Evolutionary conservation across 2,797 vertebrate species (phyloP).

Genomic region (Spheniscus humboldti): DNA sequence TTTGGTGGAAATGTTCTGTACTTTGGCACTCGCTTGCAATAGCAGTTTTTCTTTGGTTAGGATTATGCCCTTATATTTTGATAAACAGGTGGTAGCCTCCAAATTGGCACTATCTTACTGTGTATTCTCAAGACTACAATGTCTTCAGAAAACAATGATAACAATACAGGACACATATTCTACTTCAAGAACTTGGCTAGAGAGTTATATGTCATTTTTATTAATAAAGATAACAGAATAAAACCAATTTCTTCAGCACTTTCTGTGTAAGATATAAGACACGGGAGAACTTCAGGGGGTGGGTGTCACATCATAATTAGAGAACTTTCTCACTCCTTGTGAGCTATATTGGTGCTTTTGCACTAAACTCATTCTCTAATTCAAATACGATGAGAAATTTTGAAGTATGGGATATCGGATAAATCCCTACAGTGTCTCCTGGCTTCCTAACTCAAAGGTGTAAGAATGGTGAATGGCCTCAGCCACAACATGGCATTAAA

Average conservation of each 20-base stretch:
- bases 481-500: background rate
- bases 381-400: background rate
- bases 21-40: background rate
- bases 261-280: background rate
- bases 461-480: background rate
- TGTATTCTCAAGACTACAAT: background rate
- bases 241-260: background rate
- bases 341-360: background rate
- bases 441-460: background rate
- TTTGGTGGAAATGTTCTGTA: background rate
- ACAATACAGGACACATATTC: background rate
- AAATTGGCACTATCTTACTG: background rate
- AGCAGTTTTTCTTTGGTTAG: background rate
- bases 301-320: background rate
- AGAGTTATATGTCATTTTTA: background rate
- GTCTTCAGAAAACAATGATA: background rate
- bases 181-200: background rate
- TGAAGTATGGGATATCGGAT: background rate
- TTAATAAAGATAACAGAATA: background rate
- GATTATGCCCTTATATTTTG: background rate
- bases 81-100: background rate
- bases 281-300: background rate
- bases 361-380: background rate
- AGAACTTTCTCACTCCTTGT: background rate
- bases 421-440: background rate